phyloP scores from a whole-genome alignment of 2,888 invertebrate genomes.

The Brachypterus glaber region DNA sequence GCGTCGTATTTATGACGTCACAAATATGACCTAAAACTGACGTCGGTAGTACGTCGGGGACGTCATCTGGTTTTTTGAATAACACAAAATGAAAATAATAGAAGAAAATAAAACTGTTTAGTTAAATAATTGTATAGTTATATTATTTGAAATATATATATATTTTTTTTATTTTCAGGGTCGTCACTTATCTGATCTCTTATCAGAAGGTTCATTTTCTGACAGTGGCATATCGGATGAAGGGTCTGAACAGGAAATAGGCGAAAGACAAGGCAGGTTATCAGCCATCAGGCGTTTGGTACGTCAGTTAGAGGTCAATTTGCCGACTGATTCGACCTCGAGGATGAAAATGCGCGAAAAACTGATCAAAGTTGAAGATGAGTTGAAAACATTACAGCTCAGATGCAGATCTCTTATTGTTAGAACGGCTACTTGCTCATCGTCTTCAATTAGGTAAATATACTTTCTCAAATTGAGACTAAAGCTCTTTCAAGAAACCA shows the following conservation, averaged over 20 bases:
- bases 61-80: too few relatives aligned
- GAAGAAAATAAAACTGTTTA: too few relatives aligned
- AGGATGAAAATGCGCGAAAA: slow-evolving; percentile 57
- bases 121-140: too few relatives aligned
- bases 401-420: slow-evolving; percentile 58
- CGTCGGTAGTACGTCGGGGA: too few relatives aligned
- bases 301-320: slow-evolving; percentile 55
- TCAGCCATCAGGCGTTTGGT: slow-evolving; percentile 59
- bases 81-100: too few relatives aligned
- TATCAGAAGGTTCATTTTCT: slow-evolving; percentile 54
- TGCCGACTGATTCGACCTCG: slow-evolving; percentile 58
- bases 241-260: slow-evolving; percentile 56
- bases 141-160: too few relatives aligned
- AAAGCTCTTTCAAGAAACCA: too few relatives aligned
- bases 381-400: slow-evolving; percentile 58
- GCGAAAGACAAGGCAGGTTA: slow-evolving; percentile 57
- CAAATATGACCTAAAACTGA: too few relatives aligned
- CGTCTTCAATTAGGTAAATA: slow-evolving; percentile 22
- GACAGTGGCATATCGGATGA: slow-evolving; percentile 75
- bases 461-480: too few relatives aligned
- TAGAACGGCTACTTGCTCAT: slow-evolving; percentile 45
- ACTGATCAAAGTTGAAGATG: slow-evolving; percentile 61
- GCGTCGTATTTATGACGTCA: too few relatives aligned
- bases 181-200: slow-evolving; percentile 36
- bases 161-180: slow-evolving; percentile 32